Percentiles rank a stretch among this genome's conserved stretches.
Evolutionary conservation across 2,797 vertebrate genomes (phyloP).

Genomic region (Coregonus sp.): DNA sequence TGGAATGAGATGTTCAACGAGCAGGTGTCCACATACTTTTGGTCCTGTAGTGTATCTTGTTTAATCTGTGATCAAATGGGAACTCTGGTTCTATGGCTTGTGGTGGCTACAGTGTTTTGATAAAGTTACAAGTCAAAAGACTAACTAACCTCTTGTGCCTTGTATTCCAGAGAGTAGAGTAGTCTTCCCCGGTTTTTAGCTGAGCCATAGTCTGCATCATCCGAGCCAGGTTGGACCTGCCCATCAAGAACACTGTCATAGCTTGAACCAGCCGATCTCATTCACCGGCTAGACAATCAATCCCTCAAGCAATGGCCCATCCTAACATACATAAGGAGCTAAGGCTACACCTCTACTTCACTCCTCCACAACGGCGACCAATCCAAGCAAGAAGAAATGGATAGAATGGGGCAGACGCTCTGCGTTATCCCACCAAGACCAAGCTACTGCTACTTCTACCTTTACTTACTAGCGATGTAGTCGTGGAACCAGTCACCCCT

Average conservation of each 20-base stretch:
- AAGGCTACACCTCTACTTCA: not conserved
- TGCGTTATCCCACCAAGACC: not conserved
- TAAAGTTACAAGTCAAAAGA: not conserved
- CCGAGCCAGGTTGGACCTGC: constrained; percentile 83
- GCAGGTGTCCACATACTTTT: too few relatives aligned
- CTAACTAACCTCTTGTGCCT: constrained; percentile 77
- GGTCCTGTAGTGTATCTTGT: too few relatives aligned
- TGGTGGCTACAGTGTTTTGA: not conserved
- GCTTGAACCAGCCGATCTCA: constrained; percentile 3
- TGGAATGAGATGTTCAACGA: too few relatives aligned
- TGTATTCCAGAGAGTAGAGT: constrained; percentile 89
- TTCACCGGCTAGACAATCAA: not conserved
- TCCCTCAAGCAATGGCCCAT: not conserved
- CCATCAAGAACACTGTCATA: constrained; percentile 13
- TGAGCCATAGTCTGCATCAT: constrained; percentile 52
- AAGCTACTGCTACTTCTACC: not conserved
- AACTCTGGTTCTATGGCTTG: not conserved
- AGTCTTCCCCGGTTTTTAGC: constrained; percentile 76
- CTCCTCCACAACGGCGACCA: not conserved
- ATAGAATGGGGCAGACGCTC: not conserved
- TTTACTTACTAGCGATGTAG: constrained; percentile 72
- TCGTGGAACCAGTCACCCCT: constrained; percentile 56
- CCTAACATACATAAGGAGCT: not conserved
- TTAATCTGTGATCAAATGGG: not conserved
- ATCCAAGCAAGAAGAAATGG: not conserved